Evolutionary conservation across 2,113 vertebrate species (phyloP), one percentile per base, ranked within the genome.

Genomic region (Petaurus breviceps): DNA sequence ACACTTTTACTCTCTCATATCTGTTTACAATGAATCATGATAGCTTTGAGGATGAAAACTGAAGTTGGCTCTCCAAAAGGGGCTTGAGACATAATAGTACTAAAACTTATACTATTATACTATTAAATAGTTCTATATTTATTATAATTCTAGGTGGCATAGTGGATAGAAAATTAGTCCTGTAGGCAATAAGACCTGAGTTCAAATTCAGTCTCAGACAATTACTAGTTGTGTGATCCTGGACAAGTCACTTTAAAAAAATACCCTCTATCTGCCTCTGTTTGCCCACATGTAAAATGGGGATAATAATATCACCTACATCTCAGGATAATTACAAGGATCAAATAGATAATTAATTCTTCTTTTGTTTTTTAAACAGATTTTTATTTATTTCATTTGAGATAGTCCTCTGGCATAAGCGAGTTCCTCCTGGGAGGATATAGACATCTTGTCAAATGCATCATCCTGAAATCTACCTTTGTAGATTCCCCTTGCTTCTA

Each of bases 21-120:
- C 57, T 68, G 3, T 68, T 68, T 37, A 37, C 31, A 68, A 37
- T 31, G 28, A 68, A 31, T 16, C 10, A 14, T 37, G 57, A 37
- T 37, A 68, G 3, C 12, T 68, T 37, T 95, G 51, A 96, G 51
- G 12, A 94, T 25, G 93, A n/a, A 49, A 47, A 92, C 43, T 93
- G 43, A 92, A 61, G 22, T 96, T 94, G 91, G 50, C 92, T 95
- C 46, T 93, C 55, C 54, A 91, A 90, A 96, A 4, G 84, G 22
- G 47, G 1, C 61, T 92, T 61, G 31, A 93, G 37, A 53, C 11
- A 77, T 68, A 31, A 37, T 37, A 68, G 0, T 37, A 68, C 57
- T 68, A 37, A 68, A 68, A 68, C 14, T 68, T 37, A 68, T 31
- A 14, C n/a, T n/a, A n/a, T n/a, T n/a, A n/a, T n/a, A n/a, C 3